A percentile compares a stretch with the other conserved stretches of the same genome.
Evolutionary conservation across 1,140 invertebrate species (phyloP).

Genomic region (Aplysia californica): DNA sequence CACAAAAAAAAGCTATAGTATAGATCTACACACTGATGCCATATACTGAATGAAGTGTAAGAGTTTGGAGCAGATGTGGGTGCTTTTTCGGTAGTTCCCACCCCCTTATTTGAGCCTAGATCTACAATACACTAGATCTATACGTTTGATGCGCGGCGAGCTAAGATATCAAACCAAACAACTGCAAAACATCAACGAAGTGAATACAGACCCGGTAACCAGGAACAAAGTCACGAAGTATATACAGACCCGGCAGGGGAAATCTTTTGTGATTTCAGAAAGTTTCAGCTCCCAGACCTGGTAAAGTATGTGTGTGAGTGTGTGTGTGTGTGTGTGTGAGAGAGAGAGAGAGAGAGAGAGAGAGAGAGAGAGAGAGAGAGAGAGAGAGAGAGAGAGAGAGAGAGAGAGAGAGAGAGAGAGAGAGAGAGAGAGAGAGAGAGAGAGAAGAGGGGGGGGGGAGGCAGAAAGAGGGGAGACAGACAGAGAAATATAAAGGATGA

Average conservation of each 20-base stretch:
- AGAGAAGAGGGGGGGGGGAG: not conserved
- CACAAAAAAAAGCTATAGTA: no score
- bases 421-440: slow-evolving; percentile 8
- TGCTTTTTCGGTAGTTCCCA: no score
- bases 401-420: slow-evolving; percentile 28
- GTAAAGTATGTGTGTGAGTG: no score
- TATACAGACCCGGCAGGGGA: no score
- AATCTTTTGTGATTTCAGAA: no score
- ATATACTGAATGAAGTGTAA: not conserved
- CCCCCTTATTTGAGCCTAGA: not conserved
- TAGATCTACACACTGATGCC: not conserved
- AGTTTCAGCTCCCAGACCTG: no score
- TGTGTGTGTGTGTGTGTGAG: not conserved
- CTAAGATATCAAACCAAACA: not conserved
- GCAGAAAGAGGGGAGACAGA: not conserved
- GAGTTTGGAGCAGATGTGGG: not conserved
- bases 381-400: slow-evolving; percentile 29
- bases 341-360: not conserved
- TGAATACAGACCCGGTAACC: no score
- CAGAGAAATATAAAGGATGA: no score
- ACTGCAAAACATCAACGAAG: not conserved
- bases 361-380: not conserved
- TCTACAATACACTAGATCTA: not conserved
- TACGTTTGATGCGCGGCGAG: no score
- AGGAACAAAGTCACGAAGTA: no score